Evolutionary conservation across 2,797 vertebrate species (phyloP), one percentile per base, ranked within the genome.

Genomic region (Acanthiza pusilla): DNA sequence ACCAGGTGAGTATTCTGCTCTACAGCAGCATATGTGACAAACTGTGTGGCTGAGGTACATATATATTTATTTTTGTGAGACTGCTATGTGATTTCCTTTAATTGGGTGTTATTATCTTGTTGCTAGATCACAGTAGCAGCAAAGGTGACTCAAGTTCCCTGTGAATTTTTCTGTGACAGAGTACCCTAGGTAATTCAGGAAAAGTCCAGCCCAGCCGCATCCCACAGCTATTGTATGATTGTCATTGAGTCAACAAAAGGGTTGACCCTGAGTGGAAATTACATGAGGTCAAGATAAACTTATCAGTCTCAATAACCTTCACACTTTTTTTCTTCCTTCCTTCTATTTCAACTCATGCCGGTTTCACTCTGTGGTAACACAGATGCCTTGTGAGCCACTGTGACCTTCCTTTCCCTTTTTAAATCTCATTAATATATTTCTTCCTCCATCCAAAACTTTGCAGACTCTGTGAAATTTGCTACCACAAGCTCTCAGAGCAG

Each of bases 231-330:
- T 92, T 98, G 91, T 95, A 82, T 92, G 94, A 94, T 45, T 71
- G 74, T 85, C 50, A 88, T 92, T 97, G 97, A 97, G 73, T 96
- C 91, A 97, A 93, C 87, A 92, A 97, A 96, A 96, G 94, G 81
- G 55, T 91, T 96, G 96, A 97, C 93, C 74, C 91, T 88, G 94
- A 95, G 48, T 97, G 75, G 57, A 91, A 94, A 86, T 86, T 92
- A n/a, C 73, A 81, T 1, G 2, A 27, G 47, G 89, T 70, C 91
- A 95, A 91, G 68, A 87, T 89, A 96, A 96, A 95, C 84, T 94
- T 97, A 96, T 80, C 40, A n/a, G 66, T 65, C 63, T 89, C 87
- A 96, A 92, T 94, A 97, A 97, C 96, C 96, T 96, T 94, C 96
- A 93, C 63, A 72, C 61, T 94, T 95, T 91, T 89, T 83, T 81